These are phyloP conservation scores for Acanthis flammea DNA, from an alignment of 2,797 vertebrate species.

Conservation along the genomic window DNA sequence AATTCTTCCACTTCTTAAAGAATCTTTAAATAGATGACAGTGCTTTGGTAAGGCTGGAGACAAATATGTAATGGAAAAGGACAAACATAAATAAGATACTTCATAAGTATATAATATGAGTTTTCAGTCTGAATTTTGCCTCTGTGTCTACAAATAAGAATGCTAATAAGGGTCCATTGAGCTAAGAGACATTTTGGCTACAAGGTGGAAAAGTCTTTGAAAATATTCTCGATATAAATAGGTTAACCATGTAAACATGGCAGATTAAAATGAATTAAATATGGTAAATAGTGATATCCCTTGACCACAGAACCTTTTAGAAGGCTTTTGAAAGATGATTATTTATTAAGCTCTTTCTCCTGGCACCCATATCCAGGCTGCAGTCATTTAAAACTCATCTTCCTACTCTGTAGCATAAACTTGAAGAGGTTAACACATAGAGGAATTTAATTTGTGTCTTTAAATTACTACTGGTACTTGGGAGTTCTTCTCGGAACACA, in stretches of 20 bases:
- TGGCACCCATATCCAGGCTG: not conserved
- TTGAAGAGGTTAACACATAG: not conserved
- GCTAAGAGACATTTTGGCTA: not conserved
- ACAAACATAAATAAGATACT: not conserved
- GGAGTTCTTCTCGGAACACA: not conserved
- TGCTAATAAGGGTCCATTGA: not conserved
- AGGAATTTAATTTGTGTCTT: not conserved
- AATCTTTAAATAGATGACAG: not conserved
- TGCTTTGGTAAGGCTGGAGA: not conserved
- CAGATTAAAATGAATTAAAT: not conserved
- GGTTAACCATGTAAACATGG: not conserved
- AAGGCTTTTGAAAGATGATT: not conserved
- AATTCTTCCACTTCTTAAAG: not conserved
- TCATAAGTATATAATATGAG: not conserved
- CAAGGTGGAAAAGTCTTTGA: not conserved
- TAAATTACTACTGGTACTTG: not conserved
- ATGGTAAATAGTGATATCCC: not conserved
- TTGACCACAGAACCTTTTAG: not conserved
- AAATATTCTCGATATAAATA: not conserved
- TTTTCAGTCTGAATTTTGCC: not conserved
- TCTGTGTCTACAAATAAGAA: not conserved
- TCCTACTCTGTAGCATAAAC: not conserved
- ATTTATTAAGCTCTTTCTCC: not conserved
- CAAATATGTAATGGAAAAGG: not conserved
- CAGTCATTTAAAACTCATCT: not conserved